These are phyloP conservation scores for Leucoraja erinaceus DNA, from an alignment of 2,113 vertebrate species.

Conservation along the genomic window DNA sequence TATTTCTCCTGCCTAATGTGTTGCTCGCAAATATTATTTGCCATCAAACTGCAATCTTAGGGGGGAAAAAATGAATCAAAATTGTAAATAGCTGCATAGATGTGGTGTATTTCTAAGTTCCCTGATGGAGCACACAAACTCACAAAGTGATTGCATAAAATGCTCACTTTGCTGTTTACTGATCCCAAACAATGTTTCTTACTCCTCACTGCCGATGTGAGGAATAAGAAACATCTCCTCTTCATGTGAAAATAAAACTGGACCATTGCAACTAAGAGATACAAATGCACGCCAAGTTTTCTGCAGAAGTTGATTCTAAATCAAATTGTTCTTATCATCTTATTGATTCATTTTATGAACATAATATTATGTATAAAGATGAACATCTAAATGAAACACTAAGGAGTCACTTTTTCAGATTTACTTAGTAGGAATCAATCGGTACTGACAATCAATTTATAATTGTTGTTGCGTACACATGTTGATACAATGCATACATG, in stretches of 20 bases:
- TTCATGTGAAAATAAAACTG: not conserved
- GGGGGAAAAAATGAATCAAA: not conserved
- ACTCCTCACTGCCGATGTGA: not conserved
- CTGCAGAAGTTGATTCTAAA: not conserved
- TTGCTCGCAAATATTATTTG: not conserved
- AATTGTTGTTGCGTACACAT: not conserved
- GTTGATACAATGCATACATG: no score
- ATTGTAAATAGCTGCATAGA: not conserved
- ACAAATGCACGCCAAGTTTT: not conserved
- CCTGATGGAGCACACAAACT: not conserved
- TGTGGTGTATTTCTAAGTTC: not conserved
- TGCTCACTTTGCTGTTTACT: not conserved
- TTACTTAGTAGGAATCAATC: not conserved
- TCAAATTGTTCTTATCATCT: not conserved
- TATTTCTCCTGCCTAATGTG: not conserved
- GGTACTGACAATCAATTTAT: not conserved
- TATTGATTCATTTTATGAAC: not conserved
- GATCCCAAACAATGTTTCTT: not conserved
- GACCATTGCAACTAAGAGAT: not conserved
- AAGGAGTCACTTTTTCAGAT: not conserved
- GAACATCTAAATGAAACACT: not conserved
- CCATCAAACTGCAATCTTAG: not conserved
- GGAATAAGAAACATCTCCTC: not conserved
- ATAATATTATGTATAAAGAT: not conserved
- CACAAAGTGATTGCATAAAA: not conserved